Base-by-base conservation (phyloP, 2,888 invertebrate genomes). In the Drosophila robusta region DNA sequence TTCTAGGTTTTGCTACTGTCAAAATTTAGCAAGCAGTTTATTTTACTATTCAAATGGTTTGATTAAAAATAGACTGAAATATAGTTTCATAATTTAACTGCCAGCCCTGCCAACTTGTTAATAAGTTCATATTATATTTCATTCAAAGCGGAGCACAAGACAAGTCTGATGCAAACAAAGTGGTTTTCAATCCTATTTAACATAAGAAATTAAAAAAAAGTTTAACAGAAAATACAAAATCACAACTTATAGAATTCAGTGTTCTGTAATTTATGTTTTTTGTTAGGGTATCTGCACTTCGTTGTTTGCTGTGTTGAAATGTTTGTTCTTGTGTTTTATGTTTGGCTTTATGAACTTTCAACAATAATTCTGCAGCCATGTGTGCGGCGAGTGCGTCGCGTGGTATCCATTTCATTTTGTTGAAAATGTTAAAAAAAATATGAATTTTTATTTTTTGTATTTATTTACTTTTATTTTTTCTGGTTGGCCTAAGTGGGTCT, bases 401-500 rank as follows among this genome's bases (percentile, higher is more conserved):
- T 41, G 42, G 67, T 86, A 83, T 86, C 66, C 56, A 80, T 86
- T 86, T 78, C 82, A 74, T 80, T 86, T 74, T 62, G 65, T 74
- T 52, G 76, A 86, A 86, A 18, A 18, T 18, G 18, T 18, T 18
- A 18, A 57, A 66, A 66, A 57, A 24, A 38, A 56, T 56, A 49
- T 42, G 39, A 45, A 32, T 58, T 41, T 51, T 58, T 29, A 42
- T 44, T 36, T 46, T 36, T 32, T 32, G 6, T 29, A 22, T 41
- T 29, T 41, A 34, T 50, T 38, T 47, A 58, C 36, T 7, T 50
- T 64, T 44, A 32, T 54, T 41, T 9, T 8, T 4, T 61, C 54
- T 54, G 45, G 39, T 29, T 36, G 39, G 56, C 16, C n/a, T 41
- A 60, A 58, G 58, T 49, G 61, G 39, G 9, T 41, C 22, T 65